Percentiles rank a stretch among this genome's conserved stretches.
Evolutionary conservation across 2,113 vertebrate genomes (phyloP).

Genomic region (Cyphomyrus discorhynchus): DNA sequence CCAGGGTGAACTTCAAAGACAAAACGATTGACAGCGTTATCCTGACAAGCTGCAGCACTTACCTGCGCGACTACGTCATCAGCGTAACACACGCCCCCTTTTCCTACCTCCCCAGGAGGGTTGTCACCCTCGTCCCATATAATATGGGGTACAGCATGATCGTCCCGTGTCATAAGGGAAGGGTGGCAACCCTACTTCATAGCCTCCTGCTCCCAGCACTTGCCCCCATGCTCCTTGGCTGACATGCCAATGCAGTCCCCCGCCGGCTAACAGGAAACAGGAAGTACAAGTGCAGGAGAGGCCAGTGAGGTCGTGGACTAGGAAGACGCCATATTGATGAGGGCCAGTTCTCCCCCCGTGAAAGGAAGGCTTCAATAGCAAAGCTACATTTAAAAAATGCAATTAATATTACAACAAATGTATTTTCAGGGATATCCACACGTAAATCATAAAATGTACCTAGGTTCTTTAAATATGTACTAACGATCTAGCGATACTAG

Average conservation of each 20-base stretch:
- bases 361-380: not conserved
- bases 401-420: too few species aligned
- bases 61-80: constrained; percentile 52
- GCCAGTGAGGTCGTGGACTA: not conserved
- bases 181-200: too few species aligned
- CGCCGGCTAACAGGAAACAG: not conserved
- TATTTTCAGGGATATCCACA: too few species aligned
- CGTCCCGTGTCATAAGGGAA: too few species aligned
- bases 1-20: not conserved
- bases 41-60: constrained; percentile 58
- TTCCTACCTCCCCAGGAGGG: not conserved
- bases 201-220: constrained; percentile 32
- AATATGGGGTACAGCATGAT: too few species aligned
- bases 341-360: not conserved
- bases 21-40: constrained; percentile 46
- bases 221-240: constrained; percentile 26
- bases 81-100: constrained; percentile 28
- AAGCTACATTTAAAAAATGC: not conserved
- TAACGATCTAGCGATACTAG: not conserved
- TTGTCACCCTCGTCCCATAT: too few species aligned
- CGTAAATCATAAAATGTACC: not conserved
- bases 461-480: not conserved
- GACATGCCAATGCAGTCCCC: constrained; percentile 10
- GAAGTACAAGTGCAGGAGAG: not conserved
- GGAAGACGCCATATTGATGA: not conserved